phyloP scores from a whole-genome alignment of 2,797 vertebrate genomes.

The Schizopygopsis pylzovi region DNA sequence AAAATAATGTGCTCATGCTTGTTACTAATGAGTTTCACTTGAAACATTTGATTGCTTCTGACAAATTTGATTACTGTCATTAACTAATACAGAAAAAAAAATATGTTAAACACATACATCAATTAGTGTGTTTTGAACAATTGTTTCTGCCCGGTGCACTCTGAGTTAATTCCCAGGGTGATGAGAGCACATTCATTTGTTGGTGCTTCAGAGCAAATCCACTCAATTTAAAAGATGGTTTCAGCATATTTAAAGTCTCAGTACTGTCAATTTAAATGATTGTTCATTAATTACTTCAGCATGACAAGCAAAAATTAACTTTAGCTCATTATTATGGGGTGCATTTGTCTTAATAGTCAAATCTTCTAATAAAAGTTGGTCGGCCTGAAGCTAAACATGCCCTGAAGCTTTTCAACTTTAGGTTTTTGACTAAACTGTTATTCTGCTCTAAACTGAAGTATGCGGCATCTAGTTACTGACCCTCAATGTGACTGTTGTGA shows the following conservation, averaged over 20 bases:
- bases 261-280: no score
- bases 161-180: constrained; percentile 68
- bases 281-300: no score
- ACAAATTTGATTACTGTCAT: constrained; percentile 79
- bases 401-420: background rate
- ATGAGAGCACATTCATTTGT: constrained; percentile 72
- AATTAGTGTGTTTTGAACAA: constrained; percentile 82
- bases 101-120: constrained; percentile 81
- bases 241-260: no score
- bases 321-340: no score
- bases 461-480: background rate
- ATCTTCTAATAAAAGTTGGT: constrained; percentile 4
- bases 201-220: constrained; percentile 71
- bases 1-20: constrained; percentile 1
- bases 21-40: constrained; percentile 76
- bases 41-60: constrained; percentile 76
- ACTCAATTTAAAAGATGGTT: constrained; percentile 75
- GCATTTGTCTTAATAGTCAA: no score
- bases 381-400: constrained; percentile 5
- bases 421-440: background rate
- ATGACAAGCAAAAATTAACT: no score
- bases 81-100: constrained; percentile 80
- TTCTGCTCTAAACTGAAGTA: background rate
- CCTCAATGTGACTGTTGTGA: constrained; percentile 12
- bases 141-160: constrained; percentile 76